These are phyloP conservation scores for Coenonympha arcania DNA, from an alignment of 2,888 invertebrate genomes.

Conservation along the genomic window DNA sequence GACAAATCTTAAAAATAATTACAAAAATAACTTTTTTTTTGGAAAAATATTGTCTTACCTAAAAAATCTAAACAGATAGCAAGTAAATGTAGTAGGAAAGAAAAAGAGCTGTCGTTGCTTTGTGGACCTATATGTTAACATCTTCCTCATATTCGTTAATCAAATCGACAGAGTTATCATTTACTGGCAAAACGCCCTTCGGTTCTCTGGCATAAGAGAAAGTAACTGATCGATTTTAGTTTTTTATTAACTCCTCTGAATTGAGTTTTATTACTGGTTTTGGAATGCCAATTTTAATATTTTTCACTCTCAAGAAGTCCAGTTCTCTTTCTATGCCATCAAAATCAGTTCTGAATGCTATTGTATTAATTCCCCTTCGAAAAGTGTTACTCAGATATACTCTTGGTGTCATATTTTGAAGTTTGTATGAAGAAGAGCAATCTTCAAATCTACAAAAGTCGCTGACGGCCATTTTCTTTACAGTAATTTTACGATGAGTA, in stretches of 20 bases:
- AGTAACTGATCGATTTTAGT: slow-evolving; percentile 13
- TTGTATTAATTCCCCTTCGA: slow-evolving; percentile 16
- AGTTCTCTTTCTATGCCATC: slow-evolving; percentile 3
- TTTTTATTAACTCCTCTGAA: slow-evolving; percentile 9
- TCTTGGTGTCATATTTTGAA: slow-evolving; percentile 23
- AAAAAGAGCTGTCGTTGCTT: background rate
- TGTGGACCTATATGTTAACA: background rate
- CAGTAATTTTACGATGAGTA: slow-evolving; percentile 24
- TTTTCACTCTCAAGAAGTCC: slow-evolving; percentile 15
- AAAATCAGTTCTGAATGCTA: slow-evolving; percentile 1
- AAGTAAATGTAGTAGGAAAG: background rate
- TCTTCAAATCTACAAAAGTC: slow-evolving; percentile 27
- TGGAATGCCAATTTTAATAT: slow-evolving; percentile 15
- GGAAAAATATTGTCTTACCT: background rate
- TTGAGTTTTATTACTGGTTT: slow-evolving; percentile 15
- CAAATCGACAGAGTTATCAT: slow-evolving; percentile 15
- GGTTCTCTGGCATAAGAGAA: slow-evolving; percentile 18
- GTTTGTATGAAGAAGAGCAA: slow-evolving; percentile 29
- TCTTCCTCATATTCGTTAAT: slow-evolving; percentile 7
- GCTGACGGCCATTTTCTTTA: slow-evolving; percentile 27
- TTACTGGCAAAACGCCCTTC: slow-evolving; percentile 17
- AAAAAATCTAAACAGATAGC: background rate
- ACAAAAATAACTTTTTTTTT: background rate
- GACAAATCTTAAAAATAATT: background rate
- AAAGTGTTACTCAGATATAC: slow-evolving; percentile 20